These are phyloP conservation scores for Pogonomyrmex barbatus DNA, from an alignment of 1,140 invertebrate genomes.

Conservation along the genomic window DNA sequence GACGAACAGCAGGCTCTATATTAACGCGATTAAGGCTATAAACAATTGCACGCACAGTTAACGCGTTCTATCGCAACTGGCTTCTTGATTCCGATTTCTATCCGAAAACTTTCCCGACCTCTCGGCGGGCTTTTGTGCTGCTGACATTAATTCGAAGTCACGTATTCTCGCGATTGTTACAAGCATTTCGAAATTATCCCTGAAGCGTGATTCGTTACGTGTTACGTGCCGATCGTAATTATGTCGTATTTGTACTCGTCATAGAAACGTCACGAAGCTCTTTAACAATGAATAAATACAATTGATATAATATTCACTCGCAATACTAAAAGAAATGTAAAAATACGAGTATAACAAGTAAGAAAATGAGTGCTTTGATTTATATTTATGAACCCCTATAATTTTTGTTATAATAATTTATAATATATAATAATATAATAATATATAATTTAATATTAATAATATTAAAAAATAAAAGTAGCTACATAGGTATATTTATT, in stretches of 20 bases:
- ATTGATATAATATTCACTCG: not conserved
- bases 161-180: constrained; percentile 20
- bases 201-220: constrained; percentile 34
- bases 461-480: not conserved
- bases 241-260: constrained; percentile 5
- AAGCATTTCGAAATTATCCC: constrained; percentile 32
- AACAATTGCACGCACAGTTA: constrained; percentile 22
- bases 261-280: constrained; percentile 13
- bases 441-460: too few relatives aligned
- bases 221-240: constrained; percentile 19
- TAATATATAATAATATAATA: too few relatives aligned
- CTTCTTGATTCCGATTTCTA: constrained; percentile 41
- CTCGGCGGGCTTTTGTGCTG: not conserved
- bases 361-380: not conserved
- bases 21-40: constrained; percentile 54
- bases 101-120: not conserved
- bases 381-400: not conserved
- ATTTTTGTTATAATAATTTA: not conserved
- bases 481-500: constrained; percentile 5
- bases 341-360: not conserved
- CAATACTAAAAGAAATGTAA: not conserved
- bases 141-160: constrained; percentile 22
- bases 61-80: constrained; percentile 38
- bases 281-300: constrained; percentile 10
- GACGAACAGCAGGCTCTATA: constrained; percentile 2